Evolutionary conservation across 2,888 invertebrate genomes (phyloP).

Genomic region (Molanna angustata): DNA sequence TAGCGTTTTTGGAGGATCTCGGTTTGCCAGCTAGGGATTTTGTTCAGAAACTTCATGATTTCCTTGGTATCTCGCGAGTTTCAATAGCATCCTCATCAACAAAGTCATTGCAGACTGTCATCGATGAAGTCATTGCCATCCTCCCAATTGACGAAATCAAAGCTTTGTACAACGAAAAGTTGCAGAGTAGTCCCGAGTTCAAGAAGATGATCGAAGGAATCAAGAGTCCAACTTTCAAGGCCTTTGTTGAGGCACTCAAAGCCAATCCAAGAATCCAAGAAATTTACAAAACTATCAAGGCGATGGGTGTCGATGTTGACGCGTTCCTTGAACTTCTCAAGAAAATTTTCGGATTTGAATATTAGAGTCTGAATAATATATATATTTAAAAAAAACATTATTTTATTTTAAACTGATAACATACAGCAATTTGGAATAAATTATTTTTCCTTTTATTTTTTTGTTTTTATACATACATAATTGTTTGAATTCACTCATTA

Average conservation of each 20-base stretch:
- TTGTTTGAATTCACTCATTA: too few species aligned
- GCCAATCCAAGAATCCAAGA: constrained; percentile 7
- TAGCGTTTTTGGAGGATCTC: constrained; percentile 10
- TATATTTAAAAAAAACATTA: too few species aligned
- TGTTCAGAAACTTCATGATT: constrained; percentile 13
- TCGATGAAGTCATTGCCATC: constrained; percentile 10
- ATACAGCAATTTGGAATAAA: too few species aligned
- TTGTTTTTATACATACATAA: too few species aligned
- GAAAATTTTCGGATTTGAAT: constrained; percentile 9
- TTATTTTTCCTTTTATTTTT: too few species aligned
- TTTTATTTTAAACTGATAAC: too few species aligned
- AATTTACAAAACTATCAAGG: neutral
- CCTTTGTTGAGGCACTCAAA: neutral
- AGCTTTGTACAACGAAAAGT: constrained; percentile 6
- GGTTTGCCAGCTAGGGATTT: constrained; percentile 17
- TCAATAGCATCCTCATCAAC: too few species aligned
- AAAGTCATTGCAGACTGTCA: too few species aligned
- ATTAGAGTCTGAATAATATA: too few species aligned
- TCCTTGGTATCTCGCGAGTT: constrained; percentile 10
- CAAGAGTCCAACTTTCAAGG: constrained; percentile 7
- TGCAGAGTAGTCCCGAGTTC: constrained; percentile 14
- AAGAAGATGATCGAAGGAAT: constrained; percentile 4
- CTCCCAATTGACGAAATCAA: constrained; percentile 12
- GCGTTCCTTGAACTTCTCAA: constrained; percentile 4
- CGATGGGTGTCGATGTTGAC: constrained; percentile 9